Evolutionary conservation across 2,113 vertebrate species (phyloP).

Genomic region (Theropithecus gelada): DNA sequence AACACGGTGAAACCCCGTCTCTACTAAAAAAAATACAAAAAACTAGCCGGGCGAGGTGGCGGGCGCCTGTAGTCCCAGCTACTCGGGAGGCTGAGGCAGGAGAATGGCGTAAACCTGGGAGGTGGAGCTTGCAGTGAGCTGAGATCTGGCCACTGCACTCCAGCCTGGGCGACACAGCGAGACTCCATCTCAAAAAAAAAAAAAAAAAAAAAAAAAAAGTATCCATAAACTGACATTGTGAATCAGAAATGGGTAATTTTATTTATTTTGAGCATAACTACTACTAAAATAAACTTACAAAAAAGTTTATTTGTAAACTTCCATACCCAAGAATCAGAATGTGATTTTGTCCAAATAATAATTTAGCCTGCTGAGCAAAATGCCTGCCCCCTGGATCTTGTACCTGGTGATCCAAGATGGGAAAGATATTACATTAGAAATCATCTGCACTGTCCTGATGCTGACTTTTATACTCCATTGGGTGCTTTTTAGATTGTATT

Average conservation of each 20-base stretch:
- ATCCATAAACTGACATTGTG: background rate
- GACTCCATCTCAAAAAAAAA: no score
- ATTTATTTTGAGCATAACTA: background rate
- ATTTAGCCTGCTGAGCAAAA: constrained; percentile 59
- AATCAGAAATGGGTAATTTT: background rate
- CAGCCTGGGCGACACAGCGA: no score
- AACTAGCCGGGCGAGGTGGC: no score
- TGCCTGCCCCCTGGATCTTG: constrained; percentile 57
- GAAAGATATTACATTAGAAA: constrained; percentile 79
- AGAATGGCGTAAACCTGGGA: no score
- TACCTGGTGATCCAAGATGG: constrained; percentile 63
- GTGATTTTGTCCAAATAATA: constrained; percentile 62
- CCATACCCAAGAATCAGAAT: constrained; percentile 17
- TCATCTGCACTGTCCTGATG: constrained; percentile 80
- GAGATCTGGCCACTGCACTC: no score
- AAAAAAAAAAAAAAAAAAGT: no score
- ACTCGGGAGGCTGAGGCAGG: no score
- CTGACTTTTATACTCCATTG: constrained; percentile 83
- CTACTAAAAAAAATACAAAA: no score
- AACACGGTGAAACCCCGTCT: no score
- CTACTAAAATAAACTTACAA: background rate
- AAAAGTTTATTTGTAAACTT: background rate
- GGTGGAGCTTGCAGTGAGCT: no score
- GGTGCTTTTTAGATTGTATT: constrained; percentile 84
- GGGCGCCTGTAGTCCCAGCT: no score